Evolutionary conservation across 2,113 vertebrate species (phyloP), one percentile per base, ranked within the genome.

Genomic region (Chloropsis hardwickii): DNA sequence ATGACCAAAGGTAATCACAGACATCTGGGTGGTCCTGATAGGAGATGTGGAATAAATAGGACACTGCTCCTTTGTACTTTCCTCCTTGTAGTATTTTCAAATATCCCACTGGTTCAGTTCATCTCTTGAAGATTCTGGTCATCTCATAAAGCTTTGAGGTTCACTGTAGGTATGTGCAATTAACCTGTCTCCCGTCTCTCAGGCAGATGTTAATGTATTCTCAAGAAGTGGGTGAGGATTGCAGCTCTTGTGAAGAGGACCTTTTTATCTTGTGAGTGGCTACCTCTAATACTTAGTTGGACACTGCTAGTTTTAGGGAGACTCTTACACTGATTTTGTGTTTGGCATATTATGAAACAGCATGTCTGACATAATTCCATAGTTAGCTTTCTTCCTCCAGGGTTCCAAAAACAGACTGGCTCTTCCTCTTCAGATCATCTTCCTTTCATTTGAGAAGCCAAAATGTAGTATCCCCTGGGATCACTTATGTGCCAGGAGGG

Each of bases 151-250:
- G 82, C 48, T 74, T 48, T 62, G 35, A 45, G 42, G 47, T 71
- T 96, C 39, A 19, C 48, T 56, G 58, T 45, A 69, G 42, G 28
- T 67, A 54, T 14, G 8, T 51, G n/a, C 33, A 37, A 44, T 77
- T 95, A 89, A 96, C 13, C 18, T 14, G 29, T 23, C 65, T 93
- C 84, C 44, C 45, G 96, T 65, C 86, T 74, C 42, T 39, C 96
- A 99, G 99, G 97, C 99, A 99, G 98, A 96, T 99, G 98, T 97
- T 99, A 96, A 97, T 99, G 94, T 99, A 99, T 95, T 98, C 99
- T 86, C 99, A 99, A 97, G 99, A 99, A 95, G 98, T 99, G 79
- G 99, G 98, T 42, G 99, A 98, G 70, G 99, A 99, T 72, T 99
- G 98, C 95, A 98, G 95, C 37, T 98, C 99, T 27, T 99, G 98